Conservation (phyloP, 2,113 vertebrate genomes). For the Misgurnus mizolepis region DNA sequence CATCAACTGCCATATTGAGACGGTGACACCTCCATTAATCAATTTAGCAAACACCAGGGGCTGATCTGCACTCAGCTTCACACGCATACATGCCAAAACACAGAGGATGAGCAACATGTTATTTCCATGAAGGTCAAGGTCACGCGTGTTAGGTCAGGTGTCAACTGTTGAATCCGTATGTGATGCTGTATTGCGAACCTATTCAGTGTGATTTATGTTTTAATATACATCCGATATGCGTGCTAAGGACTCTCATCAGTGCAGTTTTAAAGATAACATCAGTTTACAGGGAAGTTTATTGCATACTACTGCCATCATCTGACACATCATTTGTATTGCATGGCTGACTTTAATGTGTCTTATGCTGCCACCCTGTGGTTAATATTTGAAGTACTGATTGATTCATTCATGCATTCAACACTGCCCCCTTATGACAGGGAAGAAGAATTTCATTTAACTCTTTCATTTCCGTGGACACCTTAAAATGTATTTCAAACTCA, state of each 20-base stretch:
- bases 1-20: constrained; percentile 53
- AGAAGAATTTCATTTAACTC: not conserved
- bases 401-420: not conserved
- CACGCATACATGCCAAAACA: constrained; percentile 18
- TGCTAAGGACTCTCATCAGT: too few relatives aligned
- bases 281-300: too few relatives aligned
- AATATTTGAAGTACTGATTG: not conserved
- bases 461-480: not conserved
- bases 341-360: not conserved
- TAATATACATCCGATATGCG: too few relatives aligned
- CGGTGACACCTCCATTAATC: constrained; percentile 57
- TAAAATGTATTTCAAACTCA: not conserved
- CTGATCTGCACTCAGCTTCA: constrained; percentile 26
- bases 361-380: constrained; percentile 25
- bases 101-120: constrained; percentile 7
- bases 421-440: constrained; percentile 25
- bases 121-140: constrained; percentile 41
- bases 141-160: not conserved
- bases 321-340: not conserved
- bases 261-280: too few relatives aligned
- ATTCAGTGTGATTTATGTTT: too few relatives aligned
- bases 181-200: not conserved
- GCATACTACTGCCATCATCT: too few relatives aligned
- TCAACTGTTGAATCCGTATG: not conserved
- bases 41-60: constrained; percentile 46